These are phyloP conservation scores for Leptarthrus brevirostris DNA, from an alignment of 2,888 invertebrate genomes.

Conservation along the genomic window DNA sequence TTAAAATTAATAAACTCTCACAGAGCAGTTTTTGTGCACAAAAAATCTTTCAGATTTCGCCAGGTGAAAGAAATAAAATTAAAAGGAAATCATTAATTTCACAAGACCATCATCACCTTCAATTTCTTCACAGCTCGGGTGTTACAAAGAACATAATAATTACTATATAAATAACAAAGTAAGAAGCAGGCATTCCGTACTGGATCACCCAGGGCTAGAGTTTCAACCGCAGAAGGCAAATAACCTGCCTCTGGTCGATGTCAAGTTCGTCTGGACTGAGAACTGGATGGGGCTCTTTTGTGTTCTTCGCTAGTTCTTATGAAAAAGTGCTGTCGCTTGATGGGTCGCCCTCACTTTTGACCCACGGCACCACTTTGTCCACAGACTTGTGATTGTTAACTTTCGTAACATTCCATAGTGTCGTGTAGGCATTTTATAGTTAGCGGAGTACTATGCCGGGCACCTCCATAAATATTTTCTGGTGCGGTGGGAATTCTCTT, in stretches of 20 bases:
- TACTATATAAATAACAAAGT: too few relatives aligned
- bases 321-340: conserved; percentile 20
- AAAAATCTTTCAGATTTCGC: too few relatives aligned
- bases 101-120: too few relatives aligned
- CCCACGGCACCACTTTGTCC: conserved; percentile 45
- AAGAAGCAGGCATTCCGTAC: not conserved
- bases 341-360: conserved; percentile 43
- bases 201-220: conserved; percentile 32
- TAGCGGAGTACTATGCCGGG: not conserved
- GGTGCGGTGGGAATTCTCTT: conserved; percentile 37
- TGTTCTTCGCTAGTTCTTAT: conserved; percentile 23
- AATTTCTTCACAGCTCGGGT: too few relatives aligned
- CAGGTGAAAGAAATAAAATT: too few relatives aligned
- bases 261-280: conserved; percentile 2
- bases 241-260: conserved; percentile 41
- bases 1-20: too few relatives aligned
- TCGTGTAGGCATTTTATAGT: conserved; percentile 18
- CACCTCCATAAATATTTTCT: conserved; percentile 39
- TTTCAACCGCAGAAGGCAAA: conserved; percentile 40
- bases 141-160: too few relatives aligned
- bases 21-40: too few relatives aligned
- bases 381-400: not conserved
- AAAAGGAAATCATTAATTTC: too few relatives aligned
- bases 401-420: conserved; percentile 42
- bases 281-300: conserved; percentile 5